Percentiles rank a stretch among this genome's conserved stretches.
These are phyloP conservation scores for Rhodeus uyekii DNA, from an alignment of 2,797 vertebrate species.

Conservation along the genomic window DNA sequence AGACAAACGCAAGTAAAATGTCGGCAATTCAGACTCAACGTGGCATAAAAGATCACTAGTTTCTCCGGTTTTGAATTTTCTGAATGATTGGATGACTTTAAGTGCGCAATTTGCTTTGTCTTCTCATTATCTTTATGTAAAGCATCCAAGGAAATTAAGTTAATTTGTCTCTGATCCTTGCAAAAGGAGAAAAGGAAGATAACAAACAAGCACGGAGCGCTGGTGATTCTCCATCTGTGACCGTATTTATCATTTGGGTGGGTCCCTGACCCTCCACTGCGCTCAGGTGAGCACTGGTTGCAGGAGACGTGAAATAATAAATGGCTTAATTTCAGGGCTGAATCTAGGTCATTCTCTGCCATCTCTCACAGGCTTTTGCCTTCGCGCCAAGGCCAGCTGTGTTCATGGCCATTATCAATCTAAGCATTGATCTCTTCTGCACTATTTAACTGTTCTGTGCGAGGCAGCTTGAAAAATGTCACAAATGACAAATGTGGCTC, in stretches of 20 bases:
- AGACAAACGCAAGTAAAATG: background rate
- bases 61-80: background rate
- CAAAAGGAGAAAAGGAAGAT: background rate
- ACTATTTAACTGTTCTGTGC: slow-evolving; percentile 38
- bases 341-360: slow-evolving; percentile 73
- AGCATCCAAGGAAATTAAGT: background rate
- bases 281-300: slow-evolving; percentile 78
- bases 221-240: slow-evolving; percentile 66
- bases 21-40: background rate
- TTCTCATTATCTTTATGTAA: background rate
- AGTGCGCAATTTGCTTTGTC: background rate
- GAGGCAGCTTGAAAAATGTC: slow-evolving; percentile 23
- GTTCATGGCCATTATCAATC: slow-evolving; percentile 62
- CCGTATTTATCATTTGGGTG: slow-evolving; percentile 78
- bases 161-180: background rate
- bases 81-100: background rate
- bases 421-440: slow-evolving; percentile 61
- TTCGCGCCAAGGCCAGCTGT: slow-evolving; percentile 51
- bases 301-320: slow-evolving; percentile 71
- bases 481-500: slow-evolving; percentile 18
- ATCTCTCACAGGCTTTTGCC: slow-evolving; percentile 50
- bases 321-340: slow-evolving; percentile 78
- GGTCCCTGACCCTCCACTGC: slow-evolving; percentile 76
- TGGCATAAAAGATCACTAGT: background rate
- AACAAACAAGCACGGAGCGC: background rate